A percentile compares a stretch with the other conserved stretches of the same genome.
Conservation (phyloP, 2,113 vertebrate genomes). For the Heteronetta atricapilla region DNA sequence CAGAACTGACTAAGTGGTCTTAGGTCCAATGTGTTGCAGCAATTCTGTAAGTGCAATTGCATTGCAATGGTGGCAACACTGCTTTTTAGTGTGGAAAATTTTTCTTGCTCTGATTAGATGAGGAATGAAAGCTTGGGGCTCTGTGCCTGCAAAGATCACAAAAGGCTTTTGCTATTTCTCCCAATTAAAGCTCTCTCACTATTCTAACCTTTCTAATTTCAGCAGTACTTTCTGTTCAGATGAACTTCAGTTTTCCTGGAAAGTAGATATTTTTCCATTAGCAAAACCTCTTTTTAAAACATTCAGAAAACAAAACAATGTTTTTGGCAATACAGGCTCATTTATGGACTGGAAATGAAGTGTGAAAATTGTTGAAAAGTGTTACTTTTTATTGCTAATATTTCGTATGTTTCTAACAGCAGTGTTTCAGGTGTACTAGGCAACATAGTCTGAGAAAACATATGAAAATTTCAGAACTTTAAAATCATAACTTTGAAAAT, state of each 20-base stretch:
- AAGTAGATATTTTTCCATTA: neutral
- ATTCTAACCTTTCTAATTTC: neutral
- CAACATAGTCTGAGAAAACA: neutral
- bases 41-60: neutral
- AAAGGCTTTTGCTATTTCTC: neutral
- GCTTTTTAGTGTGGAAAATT: neutral
- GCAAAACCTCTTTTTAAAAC: neutral
- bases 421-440: neutral
- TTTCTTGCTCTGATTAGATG: neutral
- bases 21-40: neutral
- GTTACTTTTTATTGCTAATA: constrained; percentile 5
- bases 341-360: neutral
- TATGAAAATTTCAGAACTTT: neutral
- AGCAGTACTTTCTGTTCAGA: neutral
- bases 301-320: neutral
- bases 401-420: neutral
- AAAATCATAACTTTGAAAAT: neutral
- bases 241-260: neutral
- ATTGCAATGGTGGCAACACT: neutral
- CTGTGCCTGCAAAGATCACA: neutral
- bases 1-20: neutral
- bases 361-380: neutral
- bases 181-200: neutral
- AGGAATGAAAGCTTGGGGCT: neutral
- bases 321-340: neutral